Percentiles rank a stretch among this genome's conserved stretches.
Evolutionary conservation across 2,888 invertebrate genomes (phyloP).

Genomic region (Corbicula japonica): DNA sequence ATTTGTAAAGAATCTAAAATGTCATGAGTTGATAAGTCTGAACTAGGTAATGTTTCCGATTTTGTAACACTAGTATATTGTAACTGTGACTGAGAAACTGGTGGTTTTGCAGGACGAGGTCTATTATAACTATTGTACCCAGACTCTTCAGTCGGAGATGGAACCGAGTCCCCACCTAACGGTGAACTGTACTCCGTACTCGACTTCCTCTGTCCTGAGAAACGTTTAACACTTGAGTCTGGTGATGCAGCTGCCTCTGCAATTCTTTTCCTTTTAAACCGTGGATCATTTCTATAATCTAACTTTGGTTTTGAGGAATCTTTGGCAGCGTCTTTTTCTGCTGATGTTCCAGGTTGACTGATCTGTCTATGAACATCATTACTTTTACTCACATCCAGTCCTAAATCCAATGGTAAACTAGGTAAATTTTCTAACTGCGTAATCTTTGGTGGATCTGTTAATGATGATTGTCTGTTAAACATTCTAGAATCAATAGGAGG

Average conservation of each 20-base stretch:
- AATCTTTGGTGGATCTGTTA: constrained; percentile 45
- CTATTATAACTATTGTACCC: constrained; percentile 83
- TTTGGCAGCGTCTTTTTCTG: constrained; percentile 49
- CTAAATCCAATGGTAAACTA: constrained; percentile 37
- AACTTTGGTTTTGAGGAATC: constrained; percentile 75
- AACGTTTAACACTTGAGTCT: constrained; percentile 61
- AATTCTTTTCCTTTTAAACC: constrained; percentile 82
- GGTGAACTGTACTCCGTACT: constrained; percentile 85
- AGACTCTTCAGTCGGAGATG: constrained; percentile 61
- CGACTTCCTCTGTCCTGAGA: constrained; percentile 76
- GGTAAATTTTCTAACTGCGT: constrained; percentile 31
- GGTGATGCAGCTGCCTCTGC: constrained; percentile 52
- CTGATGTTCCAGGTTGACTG: constrained; percentile 55
- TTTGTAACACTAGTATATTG: constrained; percentile 42
- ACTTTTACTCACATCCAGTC: constrained; percentile 10
- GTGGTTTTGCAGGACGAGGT: constrained; percentile 65
- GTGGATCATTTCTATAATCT: constrained; percentile 85
- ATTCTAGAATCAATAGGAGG: constrained; percentile 56
- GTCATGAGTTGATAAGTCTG: constrained; percentile 57
- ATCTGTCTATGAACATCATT: constrained; percentile 51
- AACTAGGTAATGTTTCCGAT: constrained; percentile 46
- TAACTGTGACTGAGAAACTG: constrained; percentile 15
- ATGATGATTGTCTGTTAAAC: constrained; percentile 55
- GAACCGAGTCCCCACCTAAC: constrained; percentile 76
- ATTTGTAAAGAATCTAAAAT: constrained; percentile 63